phyloP scores from a whole-genome alignment of 2,797 vertebrate species.

The Sphenopsis melanotis region DNA sequence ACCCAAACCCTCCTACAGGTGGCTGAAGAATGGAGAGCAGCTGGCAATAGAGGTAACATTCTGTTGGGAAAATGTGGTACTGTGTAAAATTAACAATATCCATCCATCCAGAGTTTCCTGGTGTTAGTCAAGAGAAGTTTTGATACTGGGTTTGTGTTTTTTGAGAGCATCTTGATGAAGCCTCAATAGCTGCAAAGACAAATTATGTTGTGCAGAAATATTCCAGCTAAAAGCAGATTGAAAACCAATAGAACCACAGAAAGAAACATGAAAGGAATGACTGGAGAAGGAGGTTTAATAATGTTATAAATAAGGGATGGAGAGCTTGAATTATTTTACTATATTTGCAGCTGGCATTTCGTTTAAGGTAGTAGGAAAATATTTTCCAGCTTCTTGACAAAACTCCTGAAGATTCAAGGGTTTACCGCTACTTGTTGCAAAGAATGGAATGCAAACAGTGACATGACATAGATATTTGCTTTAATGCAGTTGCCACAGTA shows the following conservation, averaged over 20 bases:
- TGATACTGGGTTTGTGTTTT: neutral
- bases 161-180: neutral
- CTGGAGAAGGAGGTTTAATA: neutral
- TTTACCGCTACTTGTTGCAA: neutral
- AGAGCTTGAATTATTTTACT: neutral
- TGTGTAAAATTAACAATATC: neutral
- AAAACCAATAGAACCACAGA: neutral
- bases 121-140: neutral
- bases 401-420: neutral
- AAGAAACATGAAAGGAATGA: neutral
- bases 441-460: neutral
- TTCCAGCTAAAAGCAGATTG: neutral
- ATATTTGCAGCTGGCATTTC: neutral
- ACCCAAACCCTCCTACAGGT: constrained; percentile 91
- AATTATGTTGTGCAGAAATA: neutral
- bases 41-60: constrained; percentile 81
- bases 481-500: neutral
- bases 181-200: neutral
- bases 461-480: neutral
- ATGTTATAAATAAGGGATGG: neutral
- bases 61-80: neutral
- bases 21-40: constrained; percentile 88
- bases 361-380: neutral
- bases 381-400: neutral
- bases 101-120: neutral